Evolutionary conservation across 2,113 vertebrate species (phyloP), one percentile per base, ranked within the genome.

Genomic region (Oreamnos americanus): DNA sequence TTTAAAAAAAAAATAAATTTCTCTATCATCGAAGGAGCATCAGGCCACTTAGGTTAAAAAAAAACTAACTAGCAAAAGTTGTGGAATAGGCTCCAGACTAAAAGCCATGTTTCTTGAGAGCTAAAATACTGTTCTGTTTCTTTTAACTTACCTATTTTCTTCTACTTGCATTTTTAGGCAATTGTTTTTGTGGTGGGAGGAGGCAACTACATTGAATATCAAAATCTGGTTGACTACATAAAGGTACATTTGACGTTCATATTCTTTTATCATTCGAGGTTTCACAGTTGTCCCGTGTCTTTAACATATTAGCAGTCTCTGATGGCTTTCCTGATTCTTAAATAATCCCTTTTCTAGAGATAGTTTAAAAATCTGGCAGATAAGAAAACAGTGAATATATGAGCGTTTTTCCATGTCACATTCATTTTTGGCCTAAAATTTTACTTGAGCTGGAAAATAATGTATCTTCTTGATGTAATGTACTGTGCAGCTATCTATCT

Each of bases 171-270:
- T 98, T 98, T 96, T 93, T 96, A 99, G 99, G 99, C 99, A 6
- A 99, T 99, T 81, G 99, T 99, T 82, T 99, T 99, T 95, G 99
- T 99, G 79, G 99, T 99, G 5, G 99, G 99, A 98, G 99, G 99
- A 94, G 99, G 99, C 97, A 99, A 99, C 99, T 99, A 99, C 97
- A 99, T 99, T 83, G 99, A 99, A 97, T 99, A 99, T 98, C 99
- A 99, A 98, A 99, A 99, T 98, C 99, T 99, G 97, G 99, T 99
- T 93, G 99, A 99, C 99, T 99, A 99, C 97, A 97, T 99, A 96
- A 99, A 99, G 99, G 99, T 98, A 97, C 33, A 15, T 89, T 97
- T 36, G 53, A 0, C 0, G 33, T 26, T 36, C 90, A 60, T 97
- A 57, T 60, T 93, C 53, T 89, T 0, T 87, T 97, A 17, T 30